phyloP scores from a whole-genome alignment of 2,113 vertebrate genomes.

The Amblyopsis rosae region DNA sequence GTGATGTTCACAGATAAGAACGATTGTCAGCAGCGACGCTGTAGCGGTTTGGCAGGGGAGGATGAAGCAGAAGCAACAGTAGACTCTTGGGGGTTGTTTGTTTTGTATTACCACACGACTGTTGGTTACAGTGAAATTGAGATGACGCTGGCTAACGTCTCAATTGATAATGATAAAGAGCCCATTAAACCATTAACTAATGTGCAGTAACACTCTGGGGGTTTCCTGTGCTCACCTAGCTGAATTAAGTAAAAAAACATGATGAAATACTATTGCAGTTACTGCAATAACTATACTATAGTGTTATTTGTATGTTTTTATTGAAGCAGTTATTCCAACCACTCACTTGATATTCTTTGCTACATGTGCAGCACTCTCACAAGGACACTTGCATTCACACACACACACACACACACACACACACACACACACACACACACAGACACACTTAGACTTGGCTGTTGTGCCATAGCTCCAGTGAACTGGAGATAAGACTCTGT shows the following conservation, averaged over 20 bases:
- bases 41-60: constrained; percentile 32
- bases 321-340: constrained; percentile 19
- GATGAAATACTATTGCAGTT: neutral
- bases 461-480: constrained; percentile 63
- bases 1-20: constrained; percentile 16
- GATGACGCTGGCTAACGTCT: constrained; percentile 33
- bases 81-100: constrained; percentile 48
- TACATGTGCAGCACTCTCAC: constrained; percentile 15
- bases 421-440: constrained; percentile 28
- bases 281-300: neutral
- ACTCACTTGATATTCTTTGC: constrained; percentile 17
- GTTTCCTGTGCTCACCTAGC: constrained; percentile 5
- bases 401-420: constrained; percentile 17
- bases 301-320: neutral
- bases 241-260: too few species aligned
- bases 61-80: constrained; percentile 19
- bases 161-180: constrained; percentile 21
- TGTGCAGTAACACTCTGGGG: constrained; percentile 16
- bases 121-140: constrained; percentile 25
- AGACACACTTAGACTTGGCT: constrained; percentile 35
- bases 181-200: constrained; percentile 18
- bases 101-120: constrained; percentile 23
- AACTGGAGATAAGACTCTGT: constrained; percentile 70
- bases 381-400: constrained; percentile 2
- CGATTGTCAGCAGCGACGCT: constrained; percentile 15